Percentiles rank a stretch among this genome's conserved stretches.
phyloP scores from a whole-genome alignment of 2,888 invertebrate species.

The Drosophila robusta region DNA sequence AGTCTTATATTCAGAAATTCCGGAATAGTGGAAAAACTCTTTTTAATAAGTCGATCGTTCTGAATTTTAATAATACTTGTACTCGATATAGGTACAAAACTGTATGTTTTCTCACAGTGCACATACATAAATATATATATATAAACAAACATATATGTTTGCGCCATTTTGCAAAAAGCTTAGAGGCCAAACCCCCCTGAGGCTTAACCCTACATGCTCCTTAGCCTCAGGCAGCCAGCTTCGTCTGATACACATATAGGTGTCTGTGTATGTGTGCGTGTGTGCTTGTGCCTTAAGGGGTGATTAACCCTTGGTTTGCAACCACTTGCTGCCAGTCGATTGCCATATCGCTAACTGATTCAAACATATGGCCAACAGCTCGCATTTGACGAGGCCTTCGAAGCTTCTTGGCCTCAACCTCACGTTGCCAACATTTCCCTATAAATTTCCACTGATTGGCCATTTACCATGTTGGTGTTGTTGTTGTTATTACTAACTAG shows the following conservation, averaged over 20 bases:
- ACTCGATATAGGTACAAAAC: no score
- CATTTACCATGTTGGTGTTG: constrained; percentile 36
- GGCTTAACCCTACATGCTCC: constrained; percentile 38
- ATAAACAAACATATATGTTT: constrained; percentile 4
- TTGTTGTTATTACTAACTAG: constrained; percentile 41
- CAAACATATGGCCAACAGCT: constrained; percentile 46
- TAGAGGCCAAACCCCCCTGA: constrained; percentile 37
- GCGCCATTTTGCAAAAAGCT: constrained; percentile 77
- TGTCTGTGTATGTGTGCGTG: constrained; percentile 9
- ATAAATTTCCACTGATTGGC: constrained; percentile 50
- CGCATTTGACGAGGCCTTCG: constrained; percentile 6
- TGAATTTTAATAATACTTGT: no score
- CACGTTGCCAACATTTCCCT: constrained; percentile 40
- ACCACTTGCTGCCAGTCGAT: constrained; percentile 58
- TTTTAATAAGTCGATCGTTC: no score
- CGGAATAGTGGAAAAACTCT: no score
- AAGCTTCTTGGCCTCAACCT: constrained; percentile 22
- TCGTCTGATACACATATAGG: constrained; percentile 30
- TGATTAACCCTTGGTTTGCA: constrained; percentile 76
- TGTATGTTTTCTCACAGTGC: not conserved
- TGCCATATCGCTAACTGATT: constrained; percentile 54
- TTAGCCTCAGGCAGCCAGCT: constrained; percentile 27
- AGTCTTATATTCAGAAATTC: no score
- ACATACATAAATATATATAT: not conserved
- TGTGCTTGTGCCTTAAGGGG: constrained; percentile 58